Evolutionary conservation across 2,113 vertebrate species (phyloP), one percentile per base, ranked within the genome.

Genomic region (Spea multiplicata): DNA sequence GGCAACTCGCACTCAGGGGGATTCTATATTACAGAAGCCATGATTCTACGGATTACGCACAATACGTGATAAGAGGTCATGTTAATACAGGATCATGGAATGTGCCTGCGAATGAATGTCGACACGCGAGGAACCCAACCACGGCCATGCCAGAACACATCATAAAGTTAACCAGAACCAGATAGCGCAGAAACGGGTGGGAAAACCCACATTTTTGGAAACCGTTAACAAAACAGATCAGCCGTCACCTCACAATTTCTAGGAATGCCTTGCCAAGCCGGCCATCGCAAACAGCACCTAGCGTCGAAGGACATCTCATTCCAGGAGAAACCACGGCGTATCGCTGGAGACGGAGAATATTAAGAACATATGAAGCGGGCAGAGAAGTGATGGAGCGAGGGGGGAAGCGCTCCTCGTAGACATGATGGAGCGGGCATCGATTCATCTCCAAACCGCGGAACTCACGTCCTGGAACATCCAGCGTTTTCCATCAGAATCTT

Each of bases 111-210:
- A 55, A 16, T 50, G 12, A 62, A 50, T 64, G 44, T 64, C 44
- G 49, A 45, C 53, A 44, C 12, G 67, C 6, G 14, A 12, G 17
- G 55, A 71, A 71, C 47, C 16, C 44, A 45, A 49, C 3, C 4
- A 71, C 44, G 12, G 17, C 16, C 0, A n/a, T 48, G 68, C 76
- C 76, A 72, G 47, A 52, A 71, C 76, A 71, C 59, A 8, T 78
- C 67, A 71, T 78, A 50, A 55, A 48, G 10, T 12, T 78, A 78
- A 78, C 46, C 67, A 78, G 66, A 78, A 78, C 13, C 75, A 78
- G 67, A 48, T 16, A 44, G 1, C 16, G 2, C 30, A 45, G 6
- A 61, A 44, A 5, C 49, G 3, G 13, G 5, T 14, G 4, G 10
- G 16, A 69, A 49, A 45, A 12, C 8, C 55, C 67, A 70, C 47